Conservation (phyloP, 2,888 invertebrate species). For the Tenthredo mesomela region DNA sequence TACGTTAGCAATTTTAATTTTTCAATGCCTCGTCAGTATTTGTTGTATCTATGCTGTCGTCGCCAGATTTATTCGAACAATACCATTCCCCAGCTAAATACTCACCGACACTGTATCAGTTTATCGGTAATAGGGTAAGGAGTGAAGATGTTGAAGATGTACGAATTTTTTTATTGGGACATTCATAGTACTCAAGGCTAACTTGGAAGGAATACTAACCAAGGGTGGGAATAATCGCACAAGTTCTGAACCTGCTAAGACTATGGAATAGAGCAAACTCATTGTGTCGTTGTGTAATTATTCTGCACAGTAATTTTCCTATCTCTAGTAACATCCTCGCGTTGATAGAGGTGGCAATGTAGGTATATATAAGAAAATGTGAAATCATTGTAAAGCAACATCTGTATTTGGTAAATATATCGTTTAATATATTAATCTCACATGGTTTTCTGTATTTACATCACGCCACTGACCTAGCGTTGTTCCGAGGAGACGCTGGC, state of each 20-base stretch:
- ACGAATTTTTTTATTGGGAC: not conserved
- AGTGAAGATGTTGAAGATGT: not conserved
- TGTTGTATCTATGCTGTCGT: not conserved
- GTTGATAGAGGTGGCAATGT: not conserved
- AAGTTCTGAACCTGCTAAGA: not conserved
- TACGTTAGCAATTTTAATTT: not conserved
- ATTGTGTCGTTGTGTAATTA: not conserved
- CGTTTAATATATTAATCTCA: slow-evolving; percentile 47
- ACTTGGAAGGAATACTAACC: not conserved
- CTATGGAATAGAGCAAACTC: not conserved
- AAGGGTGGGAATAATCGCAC: not conserved
- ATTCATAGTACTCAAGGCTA: not conserved
- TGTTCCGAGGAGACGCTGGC: slow-evolving; percentile 50
- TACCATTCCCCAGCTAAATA: not conserved
- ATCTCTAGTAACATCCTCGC: not conserved
- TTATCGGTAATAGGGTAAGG: slow-evolving; percentile 16
- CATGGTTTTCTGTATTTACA: slow-evolving; percentile 25
- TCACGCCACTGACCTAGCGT: slow-evolving; percentile 55
- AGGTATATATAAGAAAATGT: not conserved
- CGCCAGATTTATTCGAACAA: not conserved
- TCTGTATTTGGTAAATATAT: slow-evolving; percentile 52
- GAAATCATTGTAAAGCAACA: slow-evolving; percentile 35
- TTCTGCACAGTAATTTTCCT: not conserved
- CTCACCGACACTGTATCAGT: not conserved
- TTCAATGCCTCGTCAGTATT: not conserved